A percentile compares a stretch with the other conserved stretches of the same genome.
Evolutionary conservation across 2,797 vertebrate genomes (phyloP).

Genomic region (Acanthopagrus latus): DNA sequence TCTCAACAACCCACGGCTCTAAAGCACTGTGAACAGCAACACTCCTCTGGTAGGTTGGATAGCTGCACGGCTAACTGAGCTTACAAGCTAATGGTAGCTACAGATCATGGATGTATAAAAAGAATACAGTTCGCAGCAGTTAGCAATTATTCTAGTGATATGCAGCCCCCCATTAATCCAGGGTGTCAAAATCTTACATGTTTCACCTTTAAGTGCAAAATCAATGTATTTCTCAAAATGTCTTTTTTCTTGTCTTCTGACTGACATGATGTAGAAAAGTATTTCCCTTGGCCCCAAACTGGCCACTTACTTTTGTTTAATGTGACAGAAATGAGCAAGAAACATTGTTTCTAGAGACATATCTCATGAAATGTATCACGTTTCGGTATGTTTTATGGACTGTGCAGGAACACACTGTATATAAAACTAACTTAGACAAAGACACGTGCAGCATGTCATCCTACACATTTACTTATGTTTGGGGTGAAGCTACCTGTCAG

Average conservation of each 20-base stretch:
- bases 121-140: too few relatives aligned
- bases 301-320: neutral
- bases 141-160: too few relatives aligned
- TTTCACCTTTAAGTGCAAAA: neutral
- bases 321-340: neutral
- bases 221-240: neutral
- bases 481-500: neutral
- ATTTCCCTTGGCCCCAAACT: neutral
- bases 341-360: neutral
- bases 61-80: too few relatives aligned
- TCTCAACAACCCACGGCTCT: too few relatives aligned
- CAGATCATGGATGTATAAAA: too few relatives aligned
- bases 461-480: neutral
- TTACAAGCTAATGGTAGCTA: too few relatives aligned
- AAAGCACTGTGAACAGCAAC: too few relatives aligned
- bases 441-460: neutral
- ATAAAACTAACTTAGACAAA: neutral
- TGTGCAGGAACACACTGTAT: neutral
- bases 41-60: too few relatives aligned
- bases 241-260: neutral
- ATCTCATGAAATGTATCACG: neutral
- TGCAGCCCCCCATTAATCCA: too few relatives aligned
- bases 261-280: neutral
- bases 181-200: too few relatives aligned
- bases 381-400: neutral